These are phyloP conservation scores for Drosophila jambulina DNA, from an alignment of 1,140 invertebrate species.

Conservation along the genomic window DNA sequence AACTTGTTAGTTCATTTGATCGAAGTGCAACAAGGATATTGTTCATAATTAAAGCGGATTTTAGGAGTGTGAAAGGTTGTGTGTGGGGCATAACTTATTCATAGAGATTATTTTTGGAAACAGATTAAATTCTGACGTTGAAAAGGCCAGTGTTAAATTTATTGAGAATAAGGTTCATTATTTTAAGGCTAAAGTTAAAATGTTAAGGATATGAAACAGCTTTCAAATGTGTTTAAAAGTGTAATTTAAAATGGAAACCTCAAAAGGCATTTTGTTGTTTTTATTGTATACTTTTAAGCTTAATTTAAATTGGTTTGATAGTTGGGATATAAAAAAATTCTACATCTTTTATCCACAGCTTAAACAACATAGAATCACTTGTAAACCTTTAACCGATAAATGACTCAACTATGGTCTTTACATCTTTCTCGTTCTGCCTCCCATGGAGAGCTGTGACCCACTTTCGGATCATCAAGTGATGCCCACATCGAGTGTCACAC, in stretches of 20 bases:
- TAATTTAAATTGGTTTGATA: too few species aligned
- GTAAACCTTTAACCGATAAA: conserved; percentile 2
- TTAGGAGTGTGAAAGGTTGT: not conserved
- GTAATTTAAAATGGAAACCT: not conserved
- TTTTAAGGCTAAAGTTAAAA: not conserved
- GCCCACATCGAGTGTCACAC: conserved; percentile 44
- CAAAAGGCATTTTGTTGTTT: not conserved
- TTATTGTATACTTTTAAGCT: not conserved
- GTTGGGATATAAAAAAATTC: too few species aligned
- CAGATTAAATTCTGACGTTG: not conserved
- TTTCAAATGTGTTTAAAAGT: not conserved
- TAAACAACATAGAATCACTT: not conserved
- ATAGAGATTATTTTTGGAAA: not conserved
- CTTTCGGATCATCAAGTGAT: conserved; percentile 30
- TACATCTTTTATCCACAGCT: not conserved
- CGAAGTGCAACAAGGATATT: not conserved
- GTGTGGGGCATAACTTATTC: not conserved
- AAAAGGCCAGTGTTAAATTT: not conserved
- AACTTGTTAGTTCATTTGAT: conserved; percentile 1
- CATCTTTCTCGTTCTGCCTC: not conserved
- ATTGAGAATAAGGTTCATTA: not conserved
- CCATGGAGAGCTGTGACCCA: conserved; percentile 24
- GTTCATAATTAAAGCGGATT: not conserved
- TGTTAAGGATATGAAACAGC: too few species aligned
- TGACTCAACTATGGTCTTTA: not conserved